Conservation (phyloP, 2,888 invertebrate species). For the Lingula anatina region DNA sequence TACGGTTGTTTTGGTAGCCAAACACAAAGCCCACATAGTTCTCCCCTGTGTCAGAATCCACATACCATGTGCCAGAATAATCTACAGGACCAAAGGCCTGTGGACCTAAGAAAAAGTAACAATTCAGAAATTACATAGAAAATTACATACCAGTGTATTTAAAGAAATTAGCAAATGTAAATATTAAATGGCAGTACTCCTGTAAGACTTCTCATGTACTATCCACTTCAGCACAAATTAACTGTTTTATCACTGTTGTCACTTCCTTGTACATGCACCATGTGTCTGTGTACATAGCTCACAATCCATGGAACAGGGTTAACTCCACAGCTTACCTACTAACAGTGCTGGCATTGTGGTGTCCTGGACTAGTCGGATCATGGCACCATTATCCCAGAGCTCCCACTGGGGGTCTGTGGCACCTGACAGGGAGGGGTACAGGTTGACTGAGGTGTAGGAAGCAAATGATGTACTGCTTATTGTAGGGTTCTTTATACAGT, state of each 20-base stretch:
- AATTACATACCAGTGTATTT: not conserved
- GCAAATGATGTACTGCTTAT: slow-evolving; percentile 17
- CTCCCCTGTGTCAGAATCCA: slow-evolving; percentile 15
- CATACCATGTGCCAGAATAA: slow-evolving; percentile 30
- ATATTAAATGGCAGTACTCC: not conserved
- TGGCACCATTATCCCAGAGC: slow-evolving; percentile 20
- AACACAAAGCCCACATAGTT: slow-evolving; percentile 36
- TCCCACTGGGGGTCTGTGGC: slow-evolving; percentile 16
- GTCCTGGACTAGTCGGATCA: slow-evolving; percentile 20
- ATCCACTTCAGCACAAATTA: too few relatives aligned
- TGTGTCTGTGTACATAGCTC: too few relatives aligned
- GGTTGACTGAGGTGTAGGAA: slow-evolving; percentile 16
- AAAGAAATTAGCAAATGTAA: not conserved
- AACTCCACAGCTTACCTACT: too few relatives aligned
- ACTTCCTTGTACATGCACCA: too few relatives aligned
- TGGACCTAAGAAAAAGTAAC: slow-evolving; percentile 15
- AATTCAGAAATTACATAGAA: not conserved
- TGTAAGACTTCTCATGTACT: too few relatives aligned
- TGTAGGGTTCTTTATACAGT: slow-evolving; percentile 66
- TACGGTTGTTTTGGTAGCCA: slow-evolving; percentile 30
- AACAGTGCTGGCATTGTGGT: slow-evolving; percentile 29
- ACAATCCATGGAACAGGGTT: too few relatives aligned
- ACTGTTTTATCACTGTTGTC: too few relatives aligned
- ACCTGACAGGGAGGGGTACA: slow-evolving; percentile 16
- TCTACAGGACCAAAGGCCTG: slow-evolving; percentile 26